phyloP scores from a whole-genome alignment of 1,140 invertebrate species.

The Mizuhopecten yessoensis region DNA sequence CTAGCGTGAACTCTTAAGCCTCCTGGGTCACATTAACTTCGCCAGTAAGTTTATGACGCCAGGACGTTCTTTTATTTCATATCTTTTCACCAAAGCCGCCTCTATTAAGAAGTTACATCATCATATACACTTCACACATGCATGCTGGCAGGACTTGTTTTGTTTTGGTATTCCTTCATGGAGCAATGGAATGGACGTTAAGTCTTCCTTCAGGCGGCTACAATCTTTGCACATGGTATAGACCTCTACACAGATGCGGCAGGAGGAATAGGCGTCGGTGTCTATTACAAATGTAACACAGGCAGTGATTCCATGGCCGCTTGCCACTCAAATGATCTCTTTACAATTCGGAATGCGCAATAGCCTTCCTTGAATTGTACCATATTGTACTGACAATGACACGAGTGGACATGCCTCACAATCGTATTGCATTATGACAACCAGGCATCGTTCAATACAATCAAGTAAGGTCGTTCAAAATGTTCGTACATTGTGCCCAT shows the following conservation, averaged over 20 bases:
- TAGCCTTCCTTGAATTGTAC: too few relatives aligned
- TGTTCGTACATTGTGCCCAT: too few relatives aligned
- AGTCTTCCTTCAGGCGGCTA: neutral
- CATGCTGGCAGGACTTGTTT: neutral
- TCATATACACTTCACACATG: neutral
- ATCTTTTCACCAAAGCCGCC: constrained; percentile 21
- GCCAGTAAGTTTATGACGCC: constrained; percentile 38
- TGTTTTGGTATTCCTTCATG: neutral
- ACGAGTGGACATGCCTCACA: too few relatives aligned
- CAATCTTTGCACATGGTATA: neutral
- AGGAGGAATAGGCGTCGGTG: neutral
- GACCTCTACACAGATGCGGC: neutral
- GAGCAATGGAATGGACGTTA: neutral
- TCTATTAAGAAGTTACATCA: neutral
- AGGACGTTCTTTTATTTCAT: constrained; percentile 55
- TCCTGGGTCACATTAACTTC: constrained; percentile 57
- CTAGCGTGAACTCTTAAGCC: constrained; percentile 47
- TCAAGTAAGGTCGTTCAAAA: too few relatives aligned
- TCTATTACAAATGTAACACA: too few relatives aligned
- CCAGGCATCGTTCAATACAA: too few relatives aligned
- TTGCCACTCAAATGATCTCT: too few relatives aligned
- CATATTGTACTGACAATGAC: too few relatives aligned
- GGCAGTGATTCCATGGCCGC: too few relatives aligned
- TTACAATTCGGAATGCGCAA: too few relatives aligned
- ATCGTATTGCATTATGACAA: too few relatives aligned